Evolutionary conservation across 1,140 invertebrate genomes (phyloP), one percentile per base, ranked within the genome.

Genomic region (Chironomus tepperi): DNA sequence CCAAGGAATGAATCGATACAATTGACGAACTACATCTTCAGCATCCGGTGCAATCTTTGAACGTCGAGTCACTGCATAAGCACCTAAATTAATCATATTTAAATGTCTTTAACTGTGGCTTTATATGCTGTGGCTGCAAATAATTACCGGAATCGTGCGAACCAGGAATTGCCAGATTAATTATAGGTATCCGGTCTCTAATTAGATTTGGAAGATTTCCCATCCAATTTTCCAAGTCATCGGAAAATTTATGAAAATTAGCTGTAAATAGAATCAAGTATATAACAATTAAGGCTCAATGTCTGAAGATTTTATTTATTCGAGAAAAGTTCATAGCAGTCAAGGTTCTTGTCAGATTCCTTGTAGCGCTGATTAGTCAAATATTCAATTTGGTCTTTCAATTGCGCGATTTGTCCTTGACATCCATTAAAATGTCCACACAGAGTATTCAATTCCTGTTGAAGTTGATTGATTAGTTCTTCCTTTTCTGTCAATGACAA

Each of bases 111-210:
- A n/a, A n/a, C n/a, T n/a, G n/a, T n/a, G n/a, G n/a, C n/a, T 34
- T 34, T 34, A 34, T 34, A n/a, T 34, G 24, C 24, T 2, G 5
- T 34, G 5, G 5, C 24, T 34, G 24, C 24, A 34, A 34, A 34
- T 34, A 34, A 34, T 5, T 34, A 34, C 24, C 24, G 5, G 92
- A 91, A 80, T 94, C 89, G 83, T 94, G 92, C 73, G 91, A 91
- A 78, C 93, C 93, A 93, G 90, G 90, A 81, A 92, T 91, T 7
- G 90, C 90, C 73, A 93, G 79, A 78, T 90, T 86, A 75, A 90
- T 90, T 75, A 92, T 82, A 67, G 90, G 87, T 73, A 89, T 64
- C 75, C 83, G 79, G 19, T 18, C 18, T 77, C 85, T 86, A 15
- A 91, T 77, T 34, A 81, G 77, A 65, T 82, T 80, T 75, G 89